Percentiles rank a stretch among this genome's conserved stretches.
These are phyloP conservation scores for Malurus melanocephalus DNA, from an alignment of 2,113 vertebrate genomes.

Conservation along the genomic window DNA sequence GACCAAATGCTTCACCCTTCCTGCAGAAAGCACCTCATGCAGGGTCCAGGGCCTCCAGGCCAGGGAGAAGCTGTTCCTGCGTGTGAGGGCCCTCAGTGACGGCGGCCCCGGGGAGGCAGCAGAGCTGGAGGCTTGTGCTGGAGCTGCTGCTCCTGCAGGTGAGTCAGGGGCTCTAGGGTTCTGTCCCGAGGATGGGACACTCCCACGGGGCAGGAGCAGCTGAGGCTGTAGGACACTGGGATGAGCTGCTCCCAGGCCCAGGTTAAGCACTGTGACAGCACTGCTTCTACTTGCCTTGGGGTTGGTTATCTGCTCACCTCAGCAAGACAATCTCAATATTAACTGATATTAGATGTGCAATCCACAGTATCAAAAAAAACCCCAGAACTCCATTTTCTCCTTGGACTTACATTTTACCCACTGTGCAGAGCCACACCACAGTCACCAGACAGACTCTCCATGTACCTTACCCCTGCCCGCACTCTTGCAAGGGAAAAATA, in stretches of 20 bases:
- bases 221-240: background rate
- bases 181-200: background rate
- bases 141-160: conserved; percentile 76
- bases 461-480: background rate
- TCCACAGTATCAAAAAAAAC: background rate
- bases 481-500: background rate
- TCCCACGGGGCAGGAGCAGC: background rate
- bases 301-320: background rate
- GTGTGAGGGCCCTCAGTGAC: conserved; percentile 75
- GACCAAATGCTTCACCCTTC: conserved; percentile 77
- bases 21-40: conserved; percentile 67
- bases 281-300: background rate
- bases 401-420: background rate
- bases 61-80: conserved; percentile 77
- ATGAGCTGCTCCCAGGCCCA: background rate
- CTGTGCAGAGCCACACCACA: background rate
- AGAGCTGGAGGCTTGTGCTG: conserved; percentile 72
- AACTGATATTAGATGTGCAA: background rate
- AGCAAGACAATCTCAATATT: background rate
- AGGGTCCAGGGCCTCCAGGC: conserved; percentile 82
- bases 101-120: conserved; percentile 73
- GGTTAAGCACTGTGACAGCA: background rate
- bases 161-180: background rate
- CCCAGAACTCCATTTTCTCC: background rate
- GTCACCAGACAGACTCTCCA: accelerated